phyloP scores from a whole-genome alignment of 2,888 invertebrate species.

The Dyspetes luteomarginatus region DNA sequence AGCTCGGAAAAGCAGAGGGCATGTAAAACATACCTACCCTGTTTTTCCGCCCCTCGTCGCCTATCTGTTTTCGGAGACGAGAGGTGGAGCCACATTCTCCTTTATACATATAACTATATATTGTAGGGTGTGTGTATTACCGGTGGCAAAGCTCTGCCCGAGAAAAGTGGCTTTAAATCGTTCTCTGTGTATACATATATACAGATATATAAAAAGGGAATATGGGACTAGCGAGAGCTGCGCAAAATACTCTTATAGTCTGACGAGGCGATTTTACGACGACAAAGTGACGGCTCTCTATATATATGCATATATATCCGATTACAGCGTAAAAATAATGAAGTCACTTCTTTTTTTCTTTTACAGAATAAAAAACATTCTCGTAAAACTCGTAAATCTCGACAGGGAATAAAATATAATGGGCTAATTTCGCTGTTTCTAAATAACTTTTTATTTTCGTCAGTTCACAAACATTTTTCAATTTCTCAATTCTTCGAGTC shows the following conservation, averaged over 20 bases:
- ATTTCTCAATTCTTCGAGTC: no score
- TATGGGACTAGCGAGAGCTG: no score
- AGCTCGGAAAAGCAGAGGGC: conserved; percentile 55
- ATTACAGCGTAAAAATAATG: not conserved
- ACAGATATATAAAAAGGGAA: not conserved
- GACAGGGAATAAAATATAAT: no score
- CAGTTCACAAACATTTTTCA: no score
- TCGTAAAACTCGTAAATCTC: no score
- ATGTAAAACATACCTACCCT: conserved; percentile 56
- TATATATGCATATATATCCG: not conserved
- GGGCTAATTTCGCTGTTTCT: no score
- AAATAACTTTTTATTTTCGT: no score
- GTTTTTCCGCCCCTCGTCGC: conserved; percentile 49
- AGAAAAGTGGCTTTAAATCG: conserved; percentile 34
- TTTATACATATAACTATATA: conserved; percentile 10
- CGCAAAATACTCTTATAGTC: not conserved
- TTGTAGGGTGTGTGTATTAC: conserved; percentile 14
- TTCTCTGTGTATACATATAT: not conserved
- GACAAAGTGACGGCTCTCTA: not conserved
- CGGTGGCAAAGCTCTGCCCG: not conserved
- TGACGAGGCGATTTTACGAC: not conserved
- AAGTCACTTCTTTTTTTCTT: no score
- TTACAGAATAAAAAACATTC: no score
- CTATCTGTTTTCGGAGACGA: not conserved
- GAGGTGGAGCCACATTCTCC: conserved; percentile 3